These are phyloP conservation scores for Drosophila fulvimacula DNA, from an alignment of 2,888 invertebrate species.

Conservation along the genomic window DNA sequence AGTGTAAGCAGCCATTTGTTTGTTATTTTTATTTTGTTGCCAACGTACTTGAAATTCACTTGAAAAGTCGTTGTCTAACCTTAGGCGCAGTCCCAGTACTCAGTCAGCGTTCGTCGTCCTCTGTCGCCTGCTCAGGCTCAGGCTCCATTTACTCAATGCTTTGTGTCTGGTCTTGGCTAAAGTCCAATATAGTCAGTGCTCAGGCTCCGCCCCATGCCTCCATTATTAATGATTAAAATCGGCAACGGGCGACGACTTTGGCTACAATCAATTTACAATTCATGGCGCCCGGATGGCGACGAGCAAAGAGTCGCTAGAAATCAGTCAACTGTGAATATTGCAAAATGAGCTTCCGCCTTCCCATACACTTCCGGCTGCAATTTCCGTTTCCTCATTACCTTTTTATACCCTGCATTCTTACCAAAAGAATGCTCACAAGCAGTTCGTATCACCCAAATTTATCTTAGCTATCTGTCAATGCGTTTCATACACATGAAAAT, in stretches of 20 bases:
- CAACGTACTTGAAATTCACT: constrained; percentile 46
- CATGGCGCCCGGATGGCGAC: constrained; percentile 49
- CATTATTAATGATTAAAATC: constrained; percentile 73
- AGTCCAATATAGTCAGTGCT: constrained; percentile 21
- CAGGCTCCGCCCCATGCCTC: constrained; percentile 3
- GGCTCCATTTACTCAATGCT: constrained; percentile 9
- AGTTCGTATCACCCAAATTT: constrained; percentile 7
- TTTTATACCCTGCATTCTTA: constrained; percentile 56
- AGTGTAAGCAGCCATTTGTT: constrained; percentile 70
- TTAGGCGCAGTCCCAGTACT: constrained; percentile 53
- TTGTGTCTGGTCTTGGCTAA: constrained; percentile 31
- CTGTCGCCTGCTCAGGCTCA: not conserved
- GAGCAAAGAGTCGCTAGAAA: constrained; percentile 68
- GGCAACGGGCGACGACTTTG: constrained; percentile 56
- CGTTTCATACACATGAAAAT: too few species aligned
- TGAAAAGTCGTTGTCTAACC: constrained; percentile 68
- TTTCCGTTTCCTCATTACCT: constrained; percentile 80
- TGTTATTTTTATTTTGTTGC: too few species aligned
- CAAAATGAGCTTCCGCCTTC: constrained; percentile 80
- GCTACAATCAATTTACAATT: constrained; percentile 77
- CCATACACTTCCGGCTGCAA: constrained; percentile 78
- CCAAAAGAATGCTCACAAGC: constrained; percentile 2
- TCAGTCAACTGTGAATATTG: constrained; percentile 75
- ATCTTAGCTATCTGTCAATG: constrained; percentile 2
- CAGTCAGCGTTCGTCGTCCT: constrained; percentile 21